Evolutionary conservation across 2,113 vertebrate genomes (phyloP), one percentile per base, ranked within the genome.

Genomic region (Verasper variegatus): DNA sequence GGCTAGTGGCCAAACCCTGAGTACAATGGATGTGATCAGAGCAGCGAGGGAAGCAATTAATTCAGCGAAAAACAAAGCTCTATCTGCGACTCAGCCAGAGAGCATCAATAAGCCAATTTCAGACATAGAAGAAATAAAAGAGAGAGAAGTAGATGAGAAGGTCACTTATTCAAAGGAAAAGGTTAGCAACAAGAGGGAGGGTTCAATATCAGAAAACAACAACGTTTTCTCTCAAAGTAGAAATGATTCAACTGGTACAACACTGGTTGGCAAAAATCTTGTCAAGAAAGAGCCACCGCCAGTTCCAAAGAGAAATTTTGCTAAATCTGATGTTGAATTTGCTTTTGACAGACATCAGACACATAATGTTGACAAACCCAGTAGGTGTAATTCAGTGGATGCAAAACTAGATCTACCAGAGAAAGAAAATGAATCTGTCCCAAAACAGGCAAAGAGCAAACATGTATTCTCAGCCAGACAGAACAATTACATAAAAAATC

Each of bases 401-500:
- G n/a, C 56, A 2, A 64, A 74, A 67, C 14, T 45, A 13, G 71
- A 88, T 62, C 59, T 49, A 15, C 6, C 65, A 57, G 15, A 4
- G 57, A 82, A 65, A n/a, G 84, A 82, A 63, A 79, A 65, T 0
- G 78, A 88, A 60, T 54, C 35, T n/a, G 27, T 27, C 21, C 64
- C 68, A 35, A 87, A 83, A 65, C 82, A 84, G 64, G 81, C 7
- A 4, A 86, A 88, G 23, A n/a, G 45, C 20, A 94, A 95, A 58
- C 89, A 89, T 65, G 13, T 63, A 2, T 95, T 95, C 82, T 93
- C 95, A 74, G 85, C 92, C 45, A 88, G 84, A 64, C 93, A 92
- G 71, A 94, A 95, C 66, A 93, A 92, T 68, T 95, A 93, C 18
- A 95, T 95, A 35, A 95, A 95, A 87, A 79, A 81, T 84, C 93